phyloP scores from a whole-genome alignment of 1,140 invertebrate genomes.

The Trichonephila clavata region DNA sequence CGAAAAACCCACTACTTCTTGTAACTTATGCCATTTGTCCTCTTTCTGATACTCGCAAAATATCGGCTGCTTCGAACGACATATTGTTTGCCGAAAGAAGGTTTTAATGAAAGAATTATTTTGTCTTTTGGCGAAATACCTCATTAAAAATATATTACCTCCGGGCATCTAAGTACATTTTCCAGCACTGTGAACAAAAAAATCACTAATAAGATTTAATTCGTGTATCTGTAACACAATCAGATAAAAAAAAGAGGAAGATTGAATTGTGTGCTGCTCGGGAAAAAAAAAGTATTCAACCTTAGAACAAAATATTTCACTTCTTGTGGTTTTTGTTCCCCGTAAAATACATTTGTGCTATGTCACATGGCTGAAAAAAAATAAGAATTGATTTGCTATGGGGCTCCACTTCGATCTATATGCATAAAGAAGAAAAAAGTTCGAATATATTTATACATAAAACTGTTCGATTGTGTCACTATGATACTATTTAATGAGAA shows the following conservation, averaged over 20 bases:
- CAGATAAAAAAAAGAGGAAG: neutral
- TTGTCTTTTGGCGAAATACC: conserved; percentile 63
- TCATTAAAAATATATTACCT: conserved; percentile 66
- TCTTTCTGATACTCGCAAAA: neutral
- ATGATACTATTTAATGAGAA: too few relatives aligned
- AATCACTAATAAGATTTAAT: conserved; percentile 59
- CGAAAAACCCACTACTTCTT: neutral
- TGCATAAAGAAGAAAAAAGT: too few relatives aligned
- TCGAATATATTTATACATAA: too few relatives aligned
- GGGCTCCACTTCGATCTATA: too few relatives aligned
- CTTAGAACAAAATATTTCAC: neutral
- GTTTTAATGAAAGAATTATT: conserved; percentile 58
- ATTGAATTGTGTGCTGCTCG: neutral
- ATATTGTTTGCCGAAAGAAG: conserved; percentile 47
- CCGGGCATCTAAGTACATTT: conserved; percentile 11
- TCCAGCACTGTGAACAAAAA: neutral
- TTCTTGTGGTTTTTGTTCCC: neutral
- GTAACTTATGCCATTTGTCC: neutral
- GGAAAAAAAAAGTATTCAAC: neutral
- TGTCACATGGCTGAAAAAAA: too few relatives aligned
- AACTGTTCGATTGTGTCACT: too few relatives aligned
- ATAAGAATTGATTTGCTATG: too few relatives aligned
- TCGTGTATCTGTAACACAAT: conserved; percentile 24
- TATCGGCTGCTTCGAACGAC: conserved; percentile 5
- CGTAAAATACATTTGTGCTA: neutral